Evolutionary conservation across 2,113 vertebrate genomes (phyloP).

Genomic region (Carettochelys insculpta): DNA sequence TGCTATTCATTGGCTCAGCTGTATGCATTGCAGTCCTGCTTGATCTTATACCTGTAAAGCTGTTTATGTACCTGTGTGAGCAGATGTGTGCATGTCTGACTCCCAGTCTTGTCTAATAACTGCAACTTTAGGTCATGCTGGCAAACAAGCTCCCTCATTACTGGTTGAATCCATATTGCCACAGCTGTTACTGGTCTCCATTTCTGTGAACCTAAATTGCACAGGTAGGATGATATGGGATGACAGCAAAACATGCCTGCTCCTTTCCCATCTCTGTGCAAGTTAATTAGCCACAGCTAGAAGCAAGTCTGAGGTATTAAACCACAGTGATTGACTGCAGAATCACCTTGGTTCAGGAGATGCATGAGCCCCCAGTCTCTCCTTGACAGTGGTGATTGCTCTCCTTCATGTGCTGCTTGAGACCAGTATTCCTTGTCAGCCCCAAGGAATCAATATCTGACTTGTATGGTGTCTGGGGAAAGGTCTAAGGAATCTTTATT

Average conservation of each 20-base stretch:
- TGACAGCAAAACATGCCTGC: slow-evolving; percentile 18
- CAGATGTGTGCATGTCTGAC: not conserved
- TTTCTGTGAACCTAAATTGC: not conserved
- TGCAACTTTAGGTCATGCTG: rapidly evolving
- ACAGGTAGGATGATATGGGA: not conserved
- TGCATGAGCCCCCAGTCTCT: rapidly evolving
- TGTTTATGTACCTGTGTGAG: not conserved
- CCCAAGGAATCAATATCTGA: not conserved
- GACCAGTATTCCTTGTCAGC: not conserved
- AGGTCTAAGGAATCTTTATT: slow-evolving; percentile 33
- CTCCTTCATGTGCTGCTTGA: rapidly evolving
- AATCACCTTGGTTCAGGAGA: not conserved
- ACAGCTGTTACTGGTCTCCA: rapidly evolving
- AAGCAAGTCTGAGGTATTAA: not conserved
- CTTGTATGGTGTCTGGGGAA: slow-evolving; percentile 23
- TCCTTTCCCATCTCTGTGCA: slow-evolving; percentile 11
- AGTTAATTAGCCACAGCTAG: slow-evolving; percentile 9
- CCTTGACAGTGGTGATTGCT: rapidly evolving
- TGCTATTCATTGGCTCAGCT: not conserved
- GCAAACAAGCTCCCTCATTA: not conserved
- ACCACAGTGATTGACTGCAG: too few species aligned
- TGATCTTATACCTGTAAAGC: not conserved
- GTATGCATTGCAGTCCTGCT: too few species aligned
- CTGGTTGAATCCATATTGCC: not conserved
- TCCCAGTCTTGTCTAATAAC: not conserved